Conservation (phyloP, 2,113 vertebrate genomes). For the Nicator chloris region DNA sequence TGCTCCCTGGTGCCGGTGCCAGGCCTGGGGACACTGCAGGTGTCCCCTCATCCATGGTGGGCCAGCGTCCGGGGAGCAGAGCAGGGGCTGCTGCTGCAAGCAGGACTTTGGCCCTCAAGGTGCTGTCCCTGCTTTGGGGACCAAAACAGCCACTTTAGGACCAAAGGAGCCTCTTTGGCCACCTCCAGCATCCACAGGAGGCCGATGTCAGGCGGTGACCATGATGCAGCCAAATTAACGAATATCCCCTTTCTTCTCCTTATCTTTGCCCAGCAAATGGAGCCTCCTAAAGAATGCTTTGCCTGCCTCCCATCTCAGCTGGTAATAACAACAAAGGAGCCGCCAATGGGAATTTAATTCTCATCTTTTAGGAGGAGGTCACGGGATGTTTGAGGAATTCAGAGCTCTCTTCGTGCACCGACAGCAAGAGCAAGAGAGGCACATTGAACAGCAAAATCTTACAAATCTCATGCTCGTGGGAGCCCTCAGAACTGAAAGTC, state of each 20-base stretch:
- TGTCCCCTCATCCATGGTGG: background rate
- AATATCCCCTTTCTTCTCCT: background rate
- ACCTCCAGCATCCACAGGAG: rapidly evolving
- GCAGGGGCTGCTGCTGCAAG: background rate
- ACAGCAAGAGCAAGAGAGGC: background rate
- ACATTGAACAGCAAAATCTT: background rate
- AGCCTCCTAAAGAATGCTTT: background rate
- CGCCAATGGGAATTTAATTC: background rate
- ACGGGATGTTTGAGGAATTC: background rate
- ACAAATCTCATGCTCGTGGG: background rate
- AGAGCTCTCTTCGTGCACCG: background rate
- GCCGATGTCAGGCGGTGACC: background rate
- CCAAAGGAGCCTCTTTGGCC: background rate
- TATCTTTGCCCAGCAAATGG: background rate
- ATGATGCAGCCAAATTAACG: background rate
- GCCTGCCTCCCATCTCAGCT: background rate
- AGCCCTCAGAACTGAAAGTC: background rate
- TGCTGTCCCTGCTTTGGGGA: background rate
- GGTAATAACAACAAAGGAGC: background rate
- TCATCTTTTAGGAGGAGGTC: background rate
- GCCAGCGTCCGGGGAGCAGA: rapidly evolving
- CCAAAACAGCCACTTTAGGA: background rate
- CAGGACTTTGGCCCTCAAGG: background rate
- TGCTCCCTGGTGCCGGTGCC: background rate
- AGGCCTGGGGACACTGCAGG: background rate